Base-by-base conservation (phyloP, 37 sponge, comb jelly and placozoan species). In the Diacarnus erythraeanus region DNA sequence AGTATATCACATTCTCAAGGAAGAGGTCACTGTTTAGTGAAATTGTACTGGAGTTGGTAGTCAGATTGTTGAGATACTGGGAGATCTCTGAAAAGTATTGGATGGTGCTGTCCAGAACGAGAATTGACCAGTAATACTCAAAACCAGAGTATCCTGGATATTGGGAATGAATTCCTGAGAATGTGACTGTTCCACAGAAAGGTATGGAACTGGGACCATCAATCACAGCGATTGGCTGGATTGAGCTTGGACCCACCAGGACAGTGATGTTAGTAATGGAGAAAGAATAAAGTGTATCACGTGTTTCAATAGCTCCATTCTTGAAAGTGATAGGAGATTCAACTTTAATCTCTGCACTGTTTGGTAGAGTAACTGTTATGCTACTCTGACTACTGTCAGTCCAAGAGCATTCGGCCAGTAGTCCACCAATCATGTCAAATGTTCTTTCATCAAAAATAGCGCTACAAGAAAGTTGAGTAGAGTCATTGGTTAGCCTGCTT, bases 81-180 rank as follows among this genome's bases (percentile, higher is more conserved):
- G 74, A 38, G 23, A 93, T 61, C 0, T 40, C 26, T 36, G 37
- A 5, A 69, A 74, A 93, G 21, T 70, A 66, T 21, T 58, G 36
- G 0, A 75, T 74, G n/a, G 80, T 64, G 60, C 80, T 82, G 68
- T 93, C 87, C 23, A 64, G 38, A 1, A 77, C 66, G 22, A 58
- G 64, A 20, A 93, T 25, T 3, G 86, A 76, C 94, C 94, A 93
- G 40, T 51, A 0, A 63, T 83, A 93, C 30, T 38, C 43, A 31
- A 89, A 74, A 30, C 54, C 80, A 12, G 67, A 23, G 42, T 89
- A 93, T 18, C 94, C 94, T 61, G 90, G 80, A 75, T 86, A 65
- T 36, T 78, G 67, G 8, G 90, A 93, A 58, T 76, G 35, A 8
- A 35, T 31, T 38, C 76, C 90, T 44, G 81, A 59, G 68, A 84